Base-by-base conservation (phyloP, 2,797 vertebrate species). In the Sebastes melanostomus region DNA sequence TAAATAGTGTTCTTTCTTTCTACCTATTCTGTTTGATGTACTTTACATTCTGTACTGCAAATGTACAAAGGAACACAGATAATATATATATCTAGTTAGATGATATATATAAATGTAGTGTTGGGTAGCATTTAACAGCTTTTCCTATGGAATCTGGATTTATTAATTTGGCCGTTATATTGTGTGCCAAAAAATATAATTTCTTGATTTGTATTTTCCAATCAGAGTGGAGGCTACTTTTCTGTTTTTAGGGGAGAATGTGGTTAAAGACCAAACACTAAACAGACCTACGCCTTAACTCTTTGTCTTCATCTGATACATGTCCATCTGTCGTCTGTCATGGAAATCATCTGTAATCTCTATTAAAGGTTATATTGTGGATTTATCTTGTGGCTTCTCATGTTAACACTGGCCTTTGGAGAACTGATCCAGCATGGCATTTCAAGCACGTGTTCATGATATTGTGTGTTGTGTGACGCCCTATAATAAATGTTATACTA, bases 401-500 rank as follows among this genome's bases (percentile, higher is more conserved):
- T 84, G 77, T 85, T 87, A 50, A 71, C 65, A 68, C 52, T 52
- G 69, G 61, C 72, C 78, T 81, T 73, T 78, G 75, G 63, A 77
- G 68, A 84, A 67, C 24, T 50, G 74, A 78, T 77, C 38, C 85
- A 79, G 88, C 86, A 86, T 93, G 88, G 73, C 75, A 50, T 87
- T 87, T 81, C 54, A 58, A 83, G 88, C 91, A 91, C 67, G 91
- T 91, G 83, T 85, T 89, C 85, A 79, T 88, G 74, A 86, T 87
- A 80, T 50, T 27, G 5, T 90, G 82, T 84, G 58, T 91, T 78
- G 78, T 88, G 84, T 83, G 78, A 70, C 75, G 70, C 76, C 63
- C 56, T 90, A 69, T 89, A 93, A 94, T 94, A 94, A 94, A 94
- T 75, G 78, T 90, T 84, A 61, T 83, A 82, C 62, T 82, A 91